A percentile compares a stretch with the other conserved stretches of the same genome.
These are phyloP conservation scores for Athene noctua DNA, from an alignment of 2,113 vertebrate species.

Conservation along the genomic window DNA sequence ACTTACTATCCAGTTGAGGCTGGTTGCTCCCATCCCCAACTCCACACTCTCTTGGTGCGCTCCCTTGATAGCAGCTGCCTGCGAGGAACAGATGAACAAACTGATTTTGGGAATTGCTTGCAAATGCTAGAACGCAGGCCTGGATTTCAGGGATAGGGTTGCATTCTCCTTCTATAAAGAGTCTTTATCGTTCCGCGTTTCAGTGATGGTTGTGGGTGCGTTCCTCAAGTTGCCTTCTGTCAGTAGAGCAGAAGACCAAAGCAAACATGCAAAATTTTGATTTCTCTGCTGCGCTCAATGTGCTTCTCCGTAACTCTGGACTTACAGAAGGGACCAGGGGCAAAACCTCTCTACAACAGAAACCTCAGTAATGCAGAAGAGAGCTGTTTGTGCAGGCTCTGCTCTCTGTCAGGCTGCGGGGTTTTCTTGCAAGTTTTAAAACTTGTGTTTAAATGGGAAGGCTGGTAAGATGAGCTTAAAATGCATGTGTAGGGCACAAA, in stretches of 20 bases:
- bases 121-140: not conserved
- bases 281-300: not conserved
- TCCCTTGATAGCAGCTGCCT: not conserved
- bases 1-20: not conserved
- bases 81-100: not conserved
- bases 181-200: accelerated
- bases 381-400: not conserved
- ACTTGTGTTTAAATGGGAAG: not conserved
- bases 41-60: not conserved
- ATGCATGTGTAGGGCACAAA: too few relatives aligned
- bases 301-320: not conserved
- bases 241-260: not conserved
- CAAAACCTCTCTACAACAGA: not conserved
- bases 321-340: not conserved
- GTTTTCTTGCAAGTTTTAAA: not conserved
- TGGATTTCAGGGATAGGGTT: not conserved
- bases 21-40: not conserved
- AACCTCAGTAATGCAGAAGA: not conserved
- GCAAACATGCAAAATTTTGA: too few relatives aligned
- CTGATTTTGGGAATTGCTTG: not conserved
- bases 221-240: not conserved
- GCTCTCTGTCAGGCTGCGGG: not conserved
- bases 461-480: not conserved
- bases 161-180: not conserved
- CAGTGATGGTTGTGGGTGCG: accelerated